These are phyloP conservation scores for Nerophis ophidion DNA, from an alignment of 2,113 vertebrate genomes.

Conservation along the genomic window DNA sequence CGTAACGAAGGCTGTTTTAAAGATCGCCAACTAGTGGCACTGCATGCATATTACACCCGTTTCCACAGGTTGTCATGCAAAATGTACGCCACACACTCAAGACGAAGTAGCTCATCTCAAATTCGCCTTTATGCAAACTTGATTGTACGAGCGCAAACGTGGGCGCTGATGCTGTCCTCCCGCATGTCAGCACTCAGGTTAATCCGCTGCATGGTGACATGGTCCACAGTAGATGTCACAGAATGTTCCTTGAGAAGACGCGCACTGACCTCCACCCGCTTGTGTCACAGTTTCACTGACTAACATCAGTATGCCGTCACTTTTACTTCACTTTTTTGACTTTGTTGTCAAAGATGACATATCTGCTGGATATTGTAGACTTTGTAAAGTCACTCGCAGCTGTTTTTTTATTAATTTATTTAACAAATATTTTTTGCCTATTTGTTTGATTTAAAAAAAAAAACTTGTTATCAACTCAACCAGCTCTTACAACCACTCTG, in stretches of 20 bases:
- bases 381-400: neutral
- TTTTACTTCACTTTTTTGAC: neutral
- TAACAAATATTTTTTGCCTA: too few relatives aligned
- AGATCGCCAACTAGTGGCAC: neutral
- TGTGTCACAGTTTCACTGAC: too few relatives aligned
- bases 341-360: neutral
- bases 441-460: neutral
- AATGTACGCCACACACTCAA: too few relatives aligned
- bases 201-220: constrained; percentile 7
- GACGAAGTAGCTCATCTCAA: too few relatives aligned
- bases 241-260: constrained; percentile 7
- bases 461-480: neutral
- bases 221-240: too few relatives aligned
- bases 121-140: constrained; percentile 6
- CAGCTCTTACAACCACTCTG: neutral
- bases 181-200: constrained; percentile 16
- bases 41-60: neutral
- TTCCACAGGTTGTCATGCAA: too few relatives aligned
- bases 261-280: neutral
- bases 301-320: too few relatives aligned
- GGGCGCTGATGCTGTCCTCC: too few relatives aligned
- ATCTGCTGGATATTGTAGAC: constrained; percentile 6
- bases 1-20: too few relatives aligned
- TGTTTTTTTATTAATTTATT: neutral
- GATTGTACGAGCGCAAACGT: neutral